Percentiles rank a stretch among this genome's conserved stretches.
Conservation (phyloP, 2,797 vertebrate species). For the Falco cherrug region DNA sequence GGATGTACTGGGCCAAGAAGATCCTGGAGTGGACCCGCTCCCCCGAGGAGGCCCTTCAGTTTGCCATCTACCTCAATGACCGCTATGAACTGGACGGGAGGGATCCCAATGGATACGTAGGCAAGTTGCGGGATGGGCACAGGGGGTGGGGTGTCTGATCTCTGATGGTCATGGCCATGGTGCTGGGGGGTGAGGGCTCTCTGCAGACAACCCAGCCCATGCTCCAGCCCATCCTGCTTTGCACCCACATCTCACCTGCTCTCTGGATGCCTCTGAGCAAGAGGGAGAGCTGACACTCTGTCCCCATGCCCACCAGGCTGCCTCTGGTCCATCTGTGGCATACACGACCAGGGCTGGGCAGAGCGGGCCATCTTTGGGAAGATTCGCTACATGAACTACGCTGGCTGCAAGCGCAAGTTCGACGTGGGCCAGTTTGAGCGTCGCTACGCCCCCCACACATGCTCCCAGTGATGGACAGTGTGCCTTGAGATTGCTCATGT, state of each 20-base stretch:
- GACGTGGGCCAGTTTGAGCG: constrained; percentile 82
- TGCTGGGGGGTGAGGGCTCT: neutral
- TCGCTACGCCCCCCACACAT: constrained; percentile 73
- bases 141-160: accelerated
- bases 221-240: neutral
- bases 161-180: neutral
- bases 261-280: accelerated
- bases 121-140: constrained; percentile 47
- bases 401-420: constrained; percentile 90
- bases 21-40: constrained; percentile 91
- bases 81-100: constrained; percentile 87
- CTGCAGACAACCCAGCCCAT: neutral
- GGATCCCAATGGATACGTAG: constrained; percentile 90
- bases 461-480: neutral
- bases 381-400: constrained; percentile 93
- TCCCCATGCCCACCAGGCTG: constrained; percentile 75
- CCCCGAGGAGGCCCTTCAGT: constrained; percentile 85
- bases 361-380: constrained; percentile 88
- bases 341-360: constrained; percentile 89
- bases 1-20: constrained; percentile 97
- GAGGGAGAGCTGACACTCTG: neutral
- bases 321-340: constrained; percentile 92
- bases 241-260: neutral
- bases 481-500: accelerated
- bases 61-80: constrained; percentile 88